Conservation (phyloP, 2,113 vertebrate genomes). For the Atherinomorus stipes region DNA sequence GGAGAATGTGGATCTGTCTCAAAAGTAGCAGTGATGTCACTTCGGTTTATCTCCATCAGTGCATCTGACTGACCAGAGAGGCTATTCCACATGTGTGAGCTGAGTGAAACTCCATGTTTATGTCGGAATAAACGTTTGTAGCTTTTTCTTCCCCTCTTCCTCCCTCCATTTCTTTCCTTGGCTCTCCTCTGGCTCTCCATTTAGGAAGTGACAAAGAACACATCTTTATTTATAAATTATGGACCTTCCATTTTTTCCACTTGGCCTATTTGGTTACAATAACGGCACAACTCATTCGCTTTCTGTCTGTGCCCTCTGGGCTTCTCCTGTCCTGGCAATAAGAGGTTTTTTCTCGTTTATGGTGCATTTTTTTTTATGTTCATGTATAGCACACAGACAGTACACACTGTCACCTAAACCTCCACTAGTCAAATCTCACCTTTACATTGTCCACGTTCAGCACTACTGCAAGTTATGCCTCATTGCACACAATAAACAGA, state of each 20-base stretch:
- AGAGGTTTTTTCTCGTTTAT: not conserved
- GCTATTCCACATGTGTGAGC: constrained; percentile 57
- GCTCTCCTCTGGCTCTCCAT: constrained; percentile 44
- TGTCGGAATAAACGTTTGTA: constrained; percentile 59
- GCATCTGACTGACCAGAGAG: constrained; percentile 54
- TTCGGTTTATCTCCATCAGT: constrained; percentile 73
- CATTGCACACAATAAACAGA: constrained; percentile 66
- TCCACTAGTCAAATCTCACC: not conserved
- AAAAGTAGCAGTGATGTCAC: constrained; percentile 70
- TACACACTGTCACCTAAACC: not conserved
- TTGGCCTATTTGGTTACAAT: constrained; percentile 71
- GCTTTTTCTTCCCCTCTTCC: constrained; percentile 13
- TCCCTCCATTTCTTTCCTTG: constrained; percentile 19
- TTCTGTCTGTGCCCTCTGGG: constrained; percentile 16
- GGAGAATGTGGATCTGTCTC: constrained; percentile 56
- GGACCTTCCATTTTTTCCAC: constrained; percentile 65
- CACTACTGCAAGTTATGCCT: constrained; percentile 53
- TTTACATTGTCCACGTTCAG: constrained; percentile 19
- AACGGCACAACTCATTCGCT: constrained; percentile 31
- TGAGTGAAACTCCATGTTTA: constrained; percentile 79
- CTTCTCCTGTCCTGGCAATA: constrained; percentile 3
- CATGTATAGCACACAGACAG: constrained; percentile 8
- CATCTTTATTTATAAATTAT: constrained; percentile 80
- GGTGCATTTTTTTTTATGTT: constrained; percentile 10
- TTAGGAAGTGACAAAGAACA: constrained; percentile 62